These are phyloP conservation scores for Formica aserva DNA, from an alignment of 2,888 invertebrate species.

Conservation along the genomic window DNA sequence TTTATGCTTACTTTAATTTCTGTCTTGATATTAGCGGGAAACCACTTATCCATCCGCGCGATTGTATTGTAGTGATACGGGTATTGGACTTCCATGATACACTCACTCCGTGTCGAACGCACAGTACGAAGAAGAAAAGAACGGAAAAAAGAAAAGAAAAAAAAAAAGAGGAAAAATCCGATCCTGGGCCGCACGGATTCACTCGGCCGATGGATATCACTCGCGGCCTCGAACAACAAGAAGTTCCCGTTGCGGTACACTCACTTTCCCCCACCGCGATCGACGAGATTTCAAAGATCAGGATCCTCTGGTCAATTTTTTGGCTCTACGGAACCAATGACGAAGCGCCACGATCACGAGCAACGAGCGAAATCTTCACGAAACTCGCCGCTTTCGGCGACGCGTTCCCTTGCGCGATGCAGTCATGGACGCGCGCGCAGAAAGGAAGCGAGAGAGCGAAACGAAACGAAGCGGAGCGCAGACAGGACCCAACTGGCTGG, in stretches of 20 bases:
- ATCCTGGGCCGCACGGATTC: constrained; percentile 50
- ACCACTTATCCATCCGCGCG: constrained; percentile 84
- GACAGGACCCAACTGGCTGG: constrained; percentile 85
- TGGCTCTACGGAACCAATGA: neutral
- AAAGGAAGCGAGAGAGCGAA: constrained; percentile 33
- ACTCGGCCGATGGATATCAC: constrained; percentile 64
- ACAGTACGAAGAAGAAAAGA: constrained; percentile 19
- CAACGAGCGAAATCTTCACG: neutral
- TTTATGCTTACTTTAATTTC: constrained; percentile 78
- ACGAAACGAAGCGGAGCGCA: constrained; percentile 80
- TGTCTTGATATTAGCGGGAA: constrained; percentile 79
- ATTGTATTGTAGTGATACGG: constrained; percentile 83
- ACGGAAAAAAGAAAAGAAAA: neutral
- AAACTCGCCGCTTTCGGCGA: constrained; percentile 29
- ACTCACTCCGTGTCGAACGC: constrained; percentile 19
- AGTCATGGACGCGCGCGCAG: constrained; percentile 22
- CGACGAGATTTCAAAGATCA: constrained; percentile 20
- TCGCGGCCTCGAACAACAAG: constrained; percentile 63
- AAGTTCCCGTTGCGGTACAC: constrained; percentile 53
- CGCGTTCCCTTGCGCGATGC: constrained; percentile 8
- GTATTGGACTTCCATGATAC: constrained; percentile 83
- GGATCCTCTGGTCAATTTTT: constrained; percentile 4
- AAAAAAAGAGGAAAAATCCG: constrained; percentile 10
- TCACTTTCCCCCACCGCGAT: constrained; percentile 56
- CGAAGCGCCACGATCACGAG: neutral